Evolutionary conservation across 2,113 vertebrate genomes (phyloP), one percentile per base, ranked within the genome.

Genomic region (Sturnus vulgaris): DNA sequence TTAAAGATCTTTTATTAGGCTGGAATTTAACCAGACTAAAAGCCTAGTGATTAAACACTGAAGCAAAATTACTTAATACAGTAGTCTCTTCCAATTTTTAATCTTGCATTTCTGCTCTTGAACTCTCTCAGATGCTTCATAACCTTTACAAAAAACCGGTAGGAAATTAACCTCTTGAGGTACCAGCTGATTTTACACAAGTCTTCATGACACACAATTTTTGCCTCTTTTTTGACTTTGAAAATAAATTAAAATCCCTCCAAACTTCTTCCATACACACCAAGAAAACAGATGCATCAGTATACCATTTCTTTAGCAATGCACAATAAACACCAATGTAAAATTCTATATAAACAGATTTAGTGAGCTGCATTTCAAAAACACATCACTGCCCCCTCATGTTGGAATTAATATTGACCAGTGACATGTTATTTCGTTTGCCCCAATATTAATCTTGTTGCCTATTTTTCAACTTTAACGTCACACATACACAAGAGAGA

Each of bases 401-500:
- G 35, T 2, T 69, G 24, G 11, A 93, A 75, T 53, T 71, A 66
- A 37, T 42, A 85, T 2, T 75, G 35, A 84, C 33, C 31, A 46
- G 3, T 17, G 10, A n/a, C 23, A 59, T 1, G 0, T 28, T 66
- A 64, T 15, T 57, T 21, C 1, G 2, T 78, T 90, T 53, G 25
- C 23, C 49, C 18, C 63, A 63, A 46, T 46, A 84, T 31, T 79
- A 16, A 84, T 27, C 28, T 66, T 50, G 5, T 42, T 71, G 44
- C 15, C 56, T 22, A 9, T 35, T 87, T 78, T 59, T 39, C 55
- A 59, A 13, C 15, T 79, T 75, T 37, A 59, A 56, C 2, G 39
- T 28, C 42, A 31, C 3, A 3, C 7, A 52, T 0, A 0, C 44
- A 16, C 35, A 30, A 72, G 44, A 81, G 7, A 66, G 35, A 63